Percentiles rank a stretch among this genome's conserved stretches.
Evolutionary conservation across 2,888 invertebrate genomes (phyloP).

Genomic region (Agrotis ipsilon): DNA sequence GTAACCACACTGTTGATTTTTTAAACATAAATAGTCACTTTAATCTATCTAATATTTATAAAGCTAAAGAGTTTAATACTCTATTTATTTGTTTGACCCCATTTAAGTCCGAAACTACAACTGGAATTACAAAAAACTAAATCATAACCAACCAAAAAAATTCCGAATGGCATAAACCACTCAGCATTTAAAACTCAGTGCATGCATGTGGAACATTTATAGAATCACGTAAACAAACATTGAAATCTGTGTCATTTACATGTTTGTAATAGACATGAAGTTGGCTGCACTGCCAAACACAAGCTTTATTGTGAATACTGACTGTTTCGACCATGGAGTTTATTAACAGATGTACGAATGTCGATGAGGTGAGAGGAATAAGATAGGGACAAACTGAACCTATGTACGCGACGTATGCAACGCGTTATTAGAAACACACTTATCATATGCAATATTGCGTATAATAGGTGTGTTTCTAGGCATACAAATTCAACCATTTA

Average conservation of each 20-base stretch:
- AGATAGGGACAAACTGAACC: no score
- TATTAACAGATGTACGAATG: no score
- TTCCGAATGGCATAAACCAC: constrained; percentile 11
- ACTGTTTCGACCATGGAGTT: constrained; percentile 15
- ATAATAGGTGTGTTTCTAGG: no score
- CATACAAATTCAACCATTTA: no score
- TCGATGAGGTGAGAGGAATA: no score
- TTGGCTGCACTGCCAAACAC: constrained; percentile 50
- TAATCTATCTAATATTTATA: not conserved
- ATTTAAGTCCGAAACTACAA: not conserved
- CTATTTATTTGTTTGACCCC: not conserved
- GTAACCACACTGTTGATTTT: not conserved
- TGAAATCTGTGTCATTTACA: constrained; percentile 39
- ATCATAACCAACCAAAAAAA: constrained; percentile 28
- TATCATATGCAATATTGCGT: no score
- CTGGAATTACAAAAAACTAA: not conserved
- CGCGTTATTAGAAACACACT: no score
- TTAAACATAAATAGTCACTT: not conserved
- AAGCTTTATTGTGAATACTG: constrained; percentile 29
- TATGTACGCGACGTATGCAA: no score
- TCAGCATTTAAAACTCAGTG: constrained; percentile 11
- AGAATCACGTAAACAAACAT: constrained; percentile 45
- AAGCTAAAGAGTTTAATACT: not conserved
- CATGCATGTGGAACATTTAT: constrained; percentile 34
- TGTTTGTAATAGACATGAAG: constrained; percentile 33